Evolutionary conservation across 2,888 invertebrate genomes (phyloP), one percentile per base, ranked within the genome.

Genomic region (Poecilobothrus nobilitatus): DNA sequence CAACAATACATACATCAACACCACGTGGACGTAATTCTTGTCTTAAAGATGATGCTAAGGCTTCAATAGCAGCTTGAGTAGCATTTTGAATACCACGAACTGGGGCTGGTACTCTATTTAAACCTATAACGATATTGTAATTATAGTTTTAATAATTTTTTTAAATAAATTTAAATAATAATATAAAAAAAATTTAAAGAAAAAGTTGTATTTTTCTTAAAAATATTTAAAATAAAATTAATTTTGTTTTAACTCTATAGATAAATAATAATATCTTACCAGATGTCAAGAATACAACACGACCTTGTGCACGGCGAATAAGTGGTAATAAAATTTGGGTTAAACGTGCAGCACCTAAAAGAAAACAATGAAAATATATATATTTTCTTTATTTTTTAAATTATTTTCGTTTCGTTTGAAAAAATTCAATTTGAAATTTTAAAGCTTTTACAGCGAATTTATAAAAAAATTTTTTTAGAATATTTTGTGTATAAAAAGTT

Each of bases 71-170:
- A 65, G 90, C 89, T 73, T 91, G 84, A 6, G 88, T 86, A 67
- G 91, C 90, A 71, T 92, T 91, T 78, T 94, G 92, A 67, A 93
- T 88, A 27, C 92, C 91, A 67, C 93, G 86, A 63, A 91, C 90
- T 0, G 93, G 91, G 9, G 91, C 89, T 0, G 92, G 89, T 66
- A 92, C 89, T 74, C 90, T 87, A 64, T 91, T 92, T 73, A 92
- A 84, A 73, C 80, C 82, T 78, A 66, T 18, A 18, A 53, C 6
- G 18, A 53, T 34, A 65, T 5, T 10, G 22, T 20, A 63, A 63
- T 18, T 18, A 53, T 44, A 44, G 3, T 15, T 44, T 44, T 44
- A 44, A 34, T 34, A 7, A 34, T 34, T 34, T 34, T 34, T 7
- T 7, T 34, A 7, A 7, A 7, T 34, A 34, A 34, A 34, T 7